Evolutionary conservation across 35 echinoderm and acorn worm species (phyloP).

Genomic region (Heliocidaris tuberculata): DNA sequence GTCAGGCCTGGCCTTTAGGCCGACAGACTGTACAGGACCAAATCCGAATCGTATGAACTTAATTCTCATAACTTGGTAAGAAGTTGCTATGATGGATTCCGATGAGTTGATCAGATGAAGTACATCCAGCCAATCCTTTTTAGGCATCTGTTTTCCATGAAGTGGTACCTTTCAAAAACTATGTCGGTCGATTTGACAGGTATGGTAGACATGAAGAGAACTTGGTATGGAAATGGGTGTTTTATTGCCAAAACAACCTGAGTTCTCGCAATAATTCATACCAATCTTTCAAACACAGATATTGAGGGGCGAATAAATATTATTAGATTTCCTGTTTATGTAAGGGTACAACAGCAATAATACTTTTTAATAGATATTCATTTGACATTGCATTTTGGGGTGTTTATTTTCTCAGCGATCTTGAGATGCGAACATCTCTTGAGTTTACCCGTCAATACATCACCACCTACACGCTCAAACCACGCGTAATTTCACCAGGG

Average conservation of each 20-base stretch:
- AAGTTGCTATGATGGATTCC: no score
- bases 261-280: background rate
- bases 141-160: background rate
- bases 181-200: background rate
- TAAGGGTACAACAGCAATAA: background rate
- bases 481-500: constrained; percentile 8
- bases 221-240: background rate
- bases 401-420: constrained; percentile 5
- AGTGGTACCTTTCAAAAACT: background rate
- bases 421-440: background rate
- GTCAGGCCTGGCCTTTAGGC: no score
- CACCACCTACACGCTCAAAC: background rate
- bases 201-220: background rate
- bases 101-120: no score
- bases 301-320: background rate
- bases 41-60: no score
- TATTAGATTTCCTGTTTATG: background rate
- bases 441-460: constrained; percentile 16
- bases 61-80: no score
- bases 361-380: background rate
- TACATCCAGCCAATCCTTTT: no score
- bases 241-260: background rate
- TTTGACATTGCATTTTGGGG: background rate
- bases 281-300: background rate
- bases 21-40: no score